phyloP scores from a whole-genome alignment of 2,888 invertebrate genomes.

The Teleogryllus oceanicus region DNA sequence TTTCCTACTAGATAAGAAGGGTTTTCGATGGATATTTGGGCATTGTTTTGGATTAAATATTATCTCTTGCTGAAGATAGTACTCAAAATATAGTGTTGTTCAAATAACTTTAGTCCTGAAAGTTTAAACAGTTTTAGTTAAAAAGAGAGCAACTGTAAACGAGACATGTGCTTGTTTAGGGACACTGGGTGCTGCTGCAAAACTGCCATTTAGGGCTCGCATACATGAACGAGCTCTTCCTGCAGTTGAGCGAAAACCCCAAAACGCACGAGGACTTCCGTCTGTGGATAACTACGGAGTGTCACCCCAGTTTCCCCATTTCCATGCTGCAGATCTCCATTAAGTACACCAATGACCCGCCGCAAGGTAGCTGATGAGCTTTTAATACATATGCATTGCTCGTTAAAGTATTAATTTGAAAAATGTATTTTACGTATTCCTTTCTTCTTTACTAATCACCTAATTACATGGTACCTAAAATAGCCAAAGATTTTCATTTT shows the following conservation, averaged over 20 bases:
- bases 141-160: too few relatives aligned
- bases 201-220: slow-evolving; percentile 85
- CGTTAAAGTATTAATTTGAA: not conserved
- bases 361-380: slow-evolving; percentile 60
- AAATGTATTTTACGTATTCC: slow-evolving; percentile 21
- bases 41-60: too few relatives aligned
- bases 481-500: too few relatives aligned
- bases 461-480: not conserved
- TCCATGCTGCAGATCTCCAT: slow-evolving; percentile 79
- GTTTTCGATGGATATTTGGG: too few relatives aligned
- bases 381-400: not conserved
- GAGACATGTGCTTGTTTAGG: slow-evolving; percentile 49
- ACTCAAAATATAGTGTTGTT: too few relatives aligned
- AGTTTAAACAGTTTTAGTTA: too few relatives aligned
- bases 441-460: not conserved
- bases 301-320: slow-evolving; percentile 73
- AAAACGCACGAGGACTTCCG: slow-evolving; percentile 62
- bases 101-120: too few relatives aligned
- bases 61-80: too few relatives aligned
- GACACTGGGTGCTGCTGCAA: slow-evolving; percentile 80
- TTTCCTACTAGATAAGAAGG: too few relatives aligned
- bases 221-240: slow-evolving; percentile 76
- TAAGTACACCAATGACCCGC: slow-evolving; percentile 87
- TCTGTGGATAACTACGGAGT: slow-evolving; percentile 86
- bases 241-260: slow-evolving; percentile 60